Percentiles rank a stretch among this genome's conserved stretches.
Evolutionary conservation across 2,797 vertebrate genomes (phyloP).

Genomic region (Lepidocolaptes lacrymiger): DNA sequence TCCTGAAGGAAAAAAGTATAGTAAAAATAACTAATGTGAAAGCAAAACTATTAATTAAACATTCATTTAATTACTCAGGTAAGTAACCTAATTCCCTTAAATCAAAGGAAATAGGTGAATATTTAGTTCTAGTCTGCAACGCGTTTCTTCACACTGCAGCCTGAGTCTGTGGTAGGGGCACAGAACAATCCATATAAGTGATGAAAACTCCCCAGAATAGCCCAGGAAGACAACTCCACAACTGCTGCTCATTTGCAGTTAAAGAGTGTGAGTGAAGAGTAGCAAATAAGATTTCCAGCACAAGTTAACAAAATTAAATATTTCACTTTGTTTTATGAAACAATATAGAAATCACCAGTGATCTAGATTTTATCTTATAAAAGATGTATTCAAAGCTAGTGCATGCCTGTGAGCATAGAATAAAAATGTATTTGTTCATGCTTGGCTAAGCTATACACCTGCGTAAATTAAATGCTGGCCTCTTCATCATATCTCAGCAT

Average conservation of each 20-base stretch:
- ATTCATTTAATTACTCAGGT: background rate
- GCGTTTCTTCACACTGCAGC: background rate
- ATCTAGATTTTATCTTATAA: background rate
- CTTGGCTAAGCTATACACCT: background rate
- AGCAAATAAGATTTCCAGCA: background rate
- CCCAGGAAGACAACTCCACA: background rate
- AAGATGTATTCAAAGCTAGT: background rate
- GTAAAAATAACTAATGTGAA: background rate
- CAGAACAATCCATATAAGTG: background rate
- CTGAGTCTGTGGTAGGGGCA: background rate
- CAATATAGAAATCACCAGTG: background rate
- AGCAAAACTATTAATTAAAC: slow-evolving; percentile 20
- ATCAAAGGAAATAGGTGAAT: background rate
- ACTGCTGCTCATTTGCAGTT: background rate
- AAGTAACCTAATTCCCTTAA: background rate
- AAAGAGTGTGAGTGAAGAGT: background rate
- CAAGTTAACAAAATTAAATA: background rate
- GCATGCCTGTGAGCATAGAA: background rate
- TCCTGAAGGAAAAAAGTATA: background rate
- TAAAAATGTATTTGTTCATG: background rate
- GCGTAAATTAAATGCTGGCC: background rate
- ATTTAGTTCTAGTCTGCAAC: background rate
- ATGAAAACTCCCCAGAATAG: background rate
- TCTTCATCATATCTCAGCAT: background rate
- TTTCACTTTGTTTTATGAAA: background rate